Evolutionary conservation across 2,888 invertebrate genomes (phyloP).

Genomic region (Zygogramma bicolorata): DNA sequence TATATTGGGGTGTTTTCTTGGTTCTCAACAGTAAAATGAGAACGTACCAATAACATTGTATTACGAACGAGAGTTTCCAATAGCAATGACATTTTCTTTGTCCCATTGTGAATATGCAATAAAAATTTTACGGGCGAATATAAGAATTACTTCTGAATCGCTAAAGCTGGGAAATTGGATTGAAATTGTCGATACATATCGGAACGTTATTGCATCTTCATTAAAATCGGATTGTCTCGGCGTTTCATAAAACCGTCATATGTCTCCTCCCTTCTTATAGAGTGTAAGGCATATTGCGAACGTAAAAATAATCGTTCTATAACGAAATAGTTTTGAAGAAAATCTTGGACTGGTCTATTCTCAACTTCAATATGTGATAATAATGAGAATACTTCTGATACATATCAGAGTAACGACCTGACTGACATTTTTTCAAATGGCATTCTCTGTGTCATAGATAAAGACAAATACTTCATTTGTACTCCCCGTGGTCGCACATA

Average conservation of each 20-base stretch:
- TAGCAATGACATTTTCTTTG: constrained; percentile 29
- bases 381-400: too few species aligned
- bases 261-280: not conserved
- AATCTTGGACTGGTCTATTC: too few species aligned
- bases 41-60: constrained; percentile 31
- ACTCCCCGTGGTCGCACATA: too few species aligned
- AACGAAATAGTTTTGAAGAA: too few species aligned
- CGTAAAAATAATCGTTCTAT: too few species aligned
- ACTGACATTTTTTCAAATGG: too few species aligned
- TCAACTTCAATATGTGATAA: too few species aligned
- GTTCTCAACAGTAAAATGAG: not conserved
- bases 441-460: too few species aligned
- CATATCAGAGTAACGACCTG: too few species aligned
- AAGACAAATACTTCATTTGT: too few species aligned
- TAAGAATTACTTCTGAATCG: constrained; percentile 40
- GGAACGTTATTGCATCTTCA: constrained; percentile 24
- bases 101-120: constrained; percentile 41
- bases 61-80: constrained; percentile 30
- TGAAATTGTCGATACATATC: constrained; percentile 39
- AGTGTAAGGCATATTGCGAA: too few species aligned
- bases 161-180: constrained; percentile 42
- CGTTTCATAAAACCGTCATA: not conserved
- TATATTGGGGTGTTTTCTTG: too few species aligned
- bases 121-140: constrained; percentile 39
- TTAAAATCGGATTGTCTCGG: not conserved